Percentiles rank a stretch among this genome's conserved stretches.
Conservation (phyloP, 2,113 vertebrate genomes). For the Rhombomys opimus region DNA sequence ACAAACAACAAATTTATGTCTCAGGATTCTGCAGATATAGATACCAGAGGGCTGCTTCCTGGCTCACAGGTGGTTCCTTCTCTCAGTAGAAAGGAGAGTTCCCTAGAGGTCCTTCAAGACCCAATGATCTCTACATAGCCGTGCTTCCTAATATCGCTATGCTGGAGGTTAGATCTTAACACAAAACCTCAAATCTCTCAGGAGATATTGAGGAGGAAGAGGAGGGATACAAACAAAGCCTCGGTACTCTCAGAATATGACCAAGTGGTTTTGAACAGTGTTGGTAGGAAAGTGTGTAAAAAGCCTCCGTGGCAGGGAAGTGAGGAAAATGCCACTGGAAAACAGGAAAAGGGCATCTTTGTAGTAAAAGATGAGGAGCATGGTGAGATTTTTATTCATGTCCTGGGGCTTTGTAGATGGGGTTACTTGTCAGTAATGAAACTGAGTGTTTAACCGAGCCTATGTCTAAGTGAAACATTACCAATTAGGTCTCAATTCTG, state of each 20-base stretch:
- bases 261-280: rapidly evolving
- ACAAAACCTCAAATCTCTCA: not conserved
- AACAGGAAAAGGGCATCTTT: not conserved
- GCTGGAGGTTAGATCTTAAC: not conserved
- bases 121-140: not conserved
- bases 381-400: not conserved
- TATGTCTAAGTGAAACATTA: not conserved
- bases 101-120: not conserved
- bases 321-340: rapidly evolving
- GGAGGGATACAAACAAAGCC: rapidly evolving
- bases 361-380: too few relatives aligned
- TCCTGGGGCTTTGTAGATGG: not conserved
- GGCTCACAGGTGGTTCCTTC: not conserved
- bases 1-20: not conserved
- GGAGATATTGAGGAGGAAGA: not conserved
- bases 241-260: not conserved
- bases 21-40: not conserved
- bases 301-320: not conserved
- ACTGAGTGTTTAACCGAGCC: too few relatives aligned
- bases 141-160: not conserved
- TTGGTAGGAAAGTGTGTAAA: too few relatives aligned
- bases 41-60: not conserved
- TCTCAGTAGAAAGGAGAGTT: not conserved
- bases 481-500: not conserved
- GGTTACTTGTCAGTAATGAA: not conserved